Evolutionary conservation across 2,797 vertebrate species (phyloP).

Genomic region (Acrocephalus scirpaceus): DNA sequence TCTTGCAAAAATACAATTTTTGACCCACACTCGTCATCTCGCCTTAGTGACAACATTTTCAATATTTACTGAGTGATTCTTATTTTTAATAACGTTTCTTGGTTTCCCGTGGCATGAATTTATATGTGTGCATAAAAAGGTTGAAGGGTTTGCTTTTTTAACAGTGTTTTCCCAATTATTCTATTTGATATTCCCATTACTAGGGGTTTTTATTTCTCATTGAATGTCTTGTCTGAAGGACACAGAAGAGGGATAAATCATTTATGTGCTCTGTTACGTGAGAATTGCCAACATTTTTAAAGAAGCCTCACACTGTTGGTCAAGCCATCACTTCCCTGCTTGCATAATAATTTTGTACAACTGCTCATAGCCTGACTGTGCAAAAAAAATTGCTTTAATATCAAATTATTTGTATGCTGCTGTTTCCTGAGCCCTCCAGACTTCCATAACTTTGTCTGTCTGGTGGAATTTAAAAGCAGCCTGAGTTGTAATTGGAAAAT

Average conservation of each 20-base stretch:
- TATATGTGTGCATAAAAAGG: neutral
- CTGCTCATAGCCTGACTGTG: neutral
- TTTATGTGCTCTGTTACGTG: neutral
- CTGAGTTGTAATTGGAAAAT: constrained; percentile 49
- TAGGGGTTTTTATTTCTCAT: neutral
- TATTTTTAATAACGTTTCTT: neutral
- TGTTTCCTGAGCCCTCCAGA: neutral
- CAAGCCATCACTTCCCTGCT: neutral
- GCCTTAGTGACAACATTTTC: neutral
- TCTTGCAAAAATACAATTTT: neutral
- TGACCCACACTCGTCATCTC: neutral
- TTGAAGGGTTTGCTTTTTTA: neutral
- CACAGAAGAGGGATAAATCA: neutral
- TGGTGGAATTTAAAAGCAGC: constrained; percentile 10
- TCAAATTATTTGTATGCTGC: neutral
- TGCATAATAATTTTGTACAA: neutral
- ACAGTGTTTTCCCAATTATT: neutral
- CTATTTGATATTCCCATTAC: neutral
- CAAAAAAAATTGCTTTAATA: neutral
- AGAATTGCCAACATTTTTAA: neutral
- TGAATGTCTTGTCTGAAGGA: neutral
- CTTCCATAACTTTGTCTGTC: neutral
- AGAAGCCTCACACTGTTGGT: neutral
- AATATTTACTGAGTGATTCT: neutral
- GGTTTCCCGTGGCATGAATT: neutral